phyloP scores from a whole-genome alignment of 35 echinoderm and acorn worm species.

The Diadema setosum region DNA sequence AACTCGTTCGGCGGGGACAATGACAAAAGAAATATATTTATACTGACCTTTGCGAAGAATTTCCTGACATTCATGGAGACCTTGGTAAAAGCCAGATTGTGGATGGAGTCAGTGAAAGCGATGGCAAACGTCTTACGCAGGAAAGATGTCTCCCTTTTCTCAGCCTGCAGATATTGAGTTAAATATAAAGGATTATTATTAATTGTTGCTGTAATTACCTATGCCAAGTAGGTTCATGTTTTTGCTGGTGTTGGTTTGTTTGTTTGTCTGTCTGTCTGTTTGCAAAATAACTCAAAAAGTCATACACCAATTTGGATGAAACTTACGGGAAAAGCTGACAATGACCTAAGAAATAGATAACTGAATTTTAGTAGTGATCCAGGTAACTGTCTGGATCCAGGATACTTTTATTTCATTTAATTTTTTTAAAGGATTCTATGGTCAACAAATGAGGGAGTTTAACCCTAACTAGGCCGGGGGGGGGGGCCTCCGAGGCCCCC shows the following conservation, averaged over 20 bases:
- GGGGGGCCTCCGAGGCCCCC: no score
- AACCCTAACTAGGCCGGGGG: background rate
- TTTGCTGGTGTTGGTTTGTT: no score
- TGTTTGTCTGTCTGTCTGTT: no score
- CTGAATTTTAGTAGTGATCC: no score
- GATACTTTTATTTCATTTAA: background rate
- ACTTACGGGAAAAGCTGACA: no score
- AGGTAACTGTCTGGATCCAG: no score
- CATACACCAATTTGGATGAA: no score
- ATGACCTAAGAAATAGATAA: no score
- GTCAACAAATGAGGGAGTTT: background rate
- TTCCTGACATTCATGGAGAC: background rate
- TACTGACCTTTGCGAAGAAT: constrained; percentile 60
- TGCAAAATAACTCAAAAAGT: no score
- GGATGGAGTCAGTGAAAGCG: constrained; percentile 85
- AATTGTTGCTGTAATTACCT: background rate
- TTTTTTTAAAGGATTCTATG: background rate
- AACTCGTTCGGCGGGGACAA: no score
- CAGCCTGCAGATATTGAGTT: constrained; percentile 39
- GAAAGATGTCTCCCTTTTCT: constrained; percentile 31
- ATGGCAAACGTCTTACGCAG: constrained; percentile 64
- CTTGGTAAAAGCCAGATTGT: background rate
- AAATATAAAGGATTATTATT: background rate
- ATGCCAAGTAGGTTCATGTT: background rate
- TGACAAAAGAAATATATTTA: background rate